Base-by-base conservation (phyloP, 2,888 invertebrate genomes). In the Apodemia hepburni region DNA sequence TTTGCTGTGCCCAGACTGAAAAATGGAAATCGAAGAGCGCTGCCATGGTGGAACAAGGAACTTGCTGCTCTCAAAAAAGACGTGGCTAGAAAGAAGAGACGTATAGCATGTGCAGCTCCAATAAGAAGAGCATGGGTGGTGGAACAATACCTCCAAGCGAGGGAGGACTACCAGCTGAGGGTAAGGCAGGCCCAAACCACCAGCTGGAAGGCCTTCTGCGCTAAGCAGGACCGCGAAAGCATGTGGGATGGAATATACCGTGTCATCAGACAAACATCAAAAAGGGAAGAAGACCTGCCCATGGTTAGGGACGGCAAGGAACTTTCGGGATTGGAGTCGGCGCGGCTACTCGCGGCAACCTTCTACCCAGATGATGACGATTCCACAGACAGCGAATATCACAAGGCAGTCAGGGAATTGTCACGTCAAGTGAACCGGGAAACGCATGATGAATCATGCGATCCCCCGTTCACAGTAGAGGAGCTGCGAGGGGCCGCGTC, bases 401-500 rank as follows among this genome's bases (percentile, higher is more conserved):
- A 49, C 5, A 49, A 17, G 8, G 0, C 5, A 2, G 49, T 49
- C 17, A n/a, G 17, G 17, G 49, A 47, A 17, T 17, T 3, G 27
- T 15, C 66, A 65, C 22, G 3, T 64, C 0, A 9, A 33, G 61
- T 58, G 17, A 61, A 33, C 9, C 62, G 61, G 67, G 67, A 63
- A 0, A 58, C 64, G 2, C 57, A 47, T 47, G 5, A 17, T 47
- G 47, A 47, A 17, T 47, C 17, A 49, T 49, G 49, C 17, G 49
- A 49, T 17, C 49, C 7, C 8, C 49, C 17, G 49, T 49, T 49
- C 17, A 49, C 49, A 17, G 18, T 17, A 0, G 49, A 49, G 2
- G 49, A 49, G 17, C 17, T 49, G 49, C 49, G 17, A 49, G 4
- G 49, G 49, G 49, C 49, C 4, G 49, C 8, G 49, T n/a, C 17